A percentile compares a stretch with the other conserved stretches of the same genome.
Evolutionary conservation across 2,113 vertebrate genomes (phyloP).

Genomic region (Typhlomys cinereus): DNA sequence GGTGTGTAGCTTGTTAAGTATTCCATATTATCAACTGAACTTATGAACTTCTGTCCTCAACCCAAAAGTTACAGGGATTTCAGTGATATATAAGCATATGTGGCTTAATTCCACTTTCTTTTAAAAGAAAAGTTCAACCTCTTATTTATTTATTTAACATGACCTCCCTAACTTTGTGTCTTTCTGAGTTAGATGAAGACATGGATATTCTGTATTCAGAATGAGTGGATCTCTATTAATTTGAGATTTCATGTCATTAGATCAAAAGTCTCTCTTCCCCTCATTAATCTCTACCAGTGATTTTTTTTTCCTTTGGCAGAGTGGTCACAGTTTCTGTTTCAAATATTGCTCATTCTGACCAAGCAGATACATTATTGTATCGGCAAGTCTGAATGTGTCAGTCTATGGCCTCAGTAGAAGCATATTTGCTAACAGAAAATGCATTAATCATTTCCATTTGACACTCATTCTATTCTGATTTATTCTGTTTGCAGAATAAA

Average conservation of each 20-base stretch:
- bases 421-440: background rate
- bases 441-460: background rate
- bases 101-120: background rate
- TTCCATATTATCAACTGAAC: too few relatives aligned
- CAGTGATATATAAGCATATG: background rate
- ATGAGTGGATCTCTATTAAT: too few relatives aligned
- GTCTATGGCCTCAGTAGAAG: background rate
- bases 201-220: background rate
- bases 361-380: too few relatives aligned
- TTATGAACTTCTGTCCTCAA: background rate
- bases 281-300: too few relatives aligned
- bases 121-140: background rate
- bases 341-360: too few relatives aligned
- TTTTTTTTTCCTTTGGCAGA: background rate
- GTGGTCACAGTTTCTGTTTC: too few relatives aligned
- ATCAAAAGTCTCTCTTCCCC: too few relatives aligned
- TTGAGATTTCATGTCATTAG: too few relatives aligned
- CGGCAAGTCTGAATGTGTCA: background rate
- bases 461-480: background rate
- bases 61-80: background rate
- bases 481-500: background rate
- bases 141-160: background rate
- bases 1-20: background rate
- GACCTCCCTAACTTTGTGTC: background rate
- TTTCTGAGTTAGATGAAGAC: background rate